Evolutionary conservation across 2,797 vertebrate species (phyloP).

Genomic region (Agapornis canus): DNA sequence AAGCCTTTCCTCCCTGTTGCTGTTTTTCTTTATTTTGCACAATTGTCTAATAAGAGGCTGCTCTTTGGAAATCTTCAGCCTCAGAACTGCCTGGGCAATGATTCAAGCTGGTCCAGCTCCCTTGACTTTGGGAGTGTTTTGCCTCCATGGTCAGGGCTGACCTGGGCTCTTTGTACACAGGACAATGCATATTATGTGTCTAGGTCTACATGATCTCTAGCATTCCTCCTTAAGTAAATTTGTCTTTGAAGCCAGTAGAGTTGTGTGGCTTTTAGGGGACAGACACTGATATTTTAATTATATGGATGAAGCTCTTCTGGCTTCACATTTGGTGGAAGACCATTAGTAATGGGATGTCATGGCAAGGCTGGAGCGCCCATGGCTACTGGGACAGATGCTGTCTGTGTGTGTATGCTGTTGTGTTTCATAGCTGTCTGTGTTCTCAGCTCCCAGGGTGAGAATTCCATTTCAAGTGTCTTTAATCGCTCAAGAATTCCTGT

Average conservation of each 20-base stretch:
- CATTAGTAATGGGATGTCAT: rapidly evolving
- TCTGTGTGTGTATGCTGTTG: rapidly evolving
- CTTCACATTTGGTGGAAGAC: rapidly evolving
- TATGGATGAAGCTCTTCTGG: background rate
- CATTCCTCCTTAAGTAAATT: background rate
- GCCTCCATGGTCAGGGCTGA: rapidly evolving
- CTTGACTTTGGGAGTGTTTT: rapidly evolving
- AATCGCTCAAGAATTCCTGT: background rate
- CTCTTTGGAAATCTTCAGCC: background rate
- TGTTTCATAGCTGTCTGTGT: background rate
- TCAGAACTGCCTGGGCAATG: background rate
- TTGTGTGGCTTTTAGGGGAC: background rate
- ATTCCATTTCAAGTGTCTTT: background rate
- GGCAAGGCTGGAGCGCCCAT: rapidly evolving
- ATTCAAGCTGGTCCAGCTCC: background rate
- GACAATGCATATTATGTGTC: background rate
- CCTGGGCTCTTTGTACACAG: background rate
- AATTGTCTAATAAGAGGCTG: background rate
- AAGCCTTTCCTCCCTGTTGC: background rate
- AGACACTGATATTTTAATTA: rapidly evolving
- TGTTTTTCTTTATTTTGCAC: background rate
- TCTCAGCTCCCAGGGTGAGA: background rate
- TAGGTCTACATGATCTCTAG: background rate
- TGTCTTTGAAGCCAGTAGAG: background rate
- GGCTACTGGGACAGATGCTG: background rate